phyloP scores from a whole-genome alignment of 2,113 vertebrate species.

The Rhodinocichla rosea region DNA sequence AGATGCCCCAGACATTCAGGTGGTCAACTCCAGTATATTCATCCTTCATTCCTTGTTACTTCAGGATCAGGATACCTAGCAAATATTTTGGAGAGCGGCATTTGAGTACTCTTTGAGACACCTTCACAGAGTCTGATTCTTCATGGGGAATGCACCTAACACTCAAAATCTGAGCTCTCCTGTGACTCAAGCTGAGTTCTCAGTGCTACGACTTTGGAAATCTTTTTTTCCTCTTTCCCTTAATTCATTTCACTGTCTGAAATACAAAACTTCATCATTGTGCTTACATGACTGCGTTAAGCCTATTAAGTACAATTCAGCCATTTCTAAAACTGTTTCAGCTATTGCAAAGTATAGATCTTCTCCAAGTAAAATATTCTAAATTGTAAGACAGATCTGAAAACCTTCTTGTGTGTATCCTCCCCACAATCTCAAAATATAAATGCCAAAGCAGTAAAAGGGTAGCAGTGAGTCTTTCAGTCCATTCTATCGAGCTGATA shows the following conservation, averaged over 20 bases:
- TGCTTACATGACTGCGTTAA: neutral
- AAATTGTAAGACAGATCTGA: neutral
- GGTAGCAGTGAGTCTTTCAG: neutral
- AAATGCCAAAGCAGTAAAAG: neutral
- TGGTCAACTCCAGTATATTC: neutral
- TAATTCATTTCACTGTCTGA: neutral
- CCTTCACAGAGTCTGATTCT: conserved; percentile 33
- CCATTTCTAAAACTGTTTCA: conserved; percentile 1
- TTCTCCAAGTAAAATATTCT: neutral
- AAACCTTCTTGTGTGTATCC: neutral
- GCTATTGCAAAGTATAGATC: neutral
- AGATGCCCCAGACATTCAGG: neutral
- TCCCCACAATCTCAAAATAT: neutral
- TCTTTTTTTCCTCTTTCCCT: neutral
- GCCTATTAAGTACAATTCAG: neutral
- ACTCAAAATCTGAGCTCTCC: conserved; percentile 21
- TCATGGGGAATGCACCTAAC: neutral
- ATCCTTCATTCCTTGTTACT: conserved; percentile 21
- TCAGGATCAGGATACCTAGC: neutral
- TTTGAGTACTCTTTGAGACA: neutral
- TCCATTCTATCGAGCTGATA: neutral
- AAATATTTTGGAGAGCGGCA: neutral
- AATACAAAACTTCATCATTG: neutral
- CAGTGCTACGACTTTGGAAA: neutral
- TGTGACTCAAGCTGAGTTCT: neutral